Base-by-base conservation (phyloP, 2,888 invertebrate genomes). In the Polyploca ridens region DNA sequence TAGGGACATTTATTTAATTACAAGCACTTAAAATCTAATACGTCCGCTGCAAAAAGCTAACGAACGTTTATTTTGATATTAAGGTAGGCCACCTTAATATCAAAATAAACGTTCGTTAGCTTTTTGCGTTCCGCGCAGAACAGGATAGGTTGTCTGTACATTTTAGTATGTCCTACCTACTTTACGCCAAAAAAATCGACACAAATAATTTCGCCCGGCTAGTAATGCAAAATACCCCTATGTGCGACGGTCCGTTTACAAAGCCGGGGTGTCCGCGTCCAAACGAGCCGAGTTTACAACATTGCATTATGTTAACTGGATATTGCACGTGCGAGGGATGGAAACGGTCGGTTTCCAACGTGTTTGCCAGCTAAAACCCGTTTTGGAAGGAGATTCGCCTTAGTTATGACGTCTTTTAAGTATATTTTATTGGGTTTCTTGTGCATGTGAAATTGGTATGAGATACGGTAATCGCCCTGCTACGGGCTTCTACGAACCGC, bases 161-260 rank as follows among this genome's bases (percentile, higher is more conserved):
- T n/a, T n/a, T n/a, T n/a, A n/a, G n/a, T n/a, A n/a, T n/a, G n/a
- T n/a, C n/a, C n/a, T n/a, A n/a, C n/a, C n/a, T n/a, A n/a, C n/a
- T n/a, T n/a, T n/a, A n/a, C n/a, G n/a, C n/a, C n/a, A n/a, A n/a
- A n/a, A n/a, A n/a, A n/a, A n/a, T n/a, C n/a, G n/a, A n/a, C n/a
- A n/a, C n/a, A n/a, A n/a, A n/a, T n/a, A n/a, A n/a, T n/a, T n/a
- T n/a, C n/a, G n/a, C n/a, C n/a, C n/a, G n/a, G n/a, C n/a, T n/a
- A n/a, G n/a, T n/a, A n/a, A n/a, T n/a, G n/a, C n/a, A n/a, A n/a
- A n/a, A n/a, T n/a, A n/a, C n/a, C n/a, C n/a, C n/a, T n/a, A n/a
- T n/a, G n/a, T n/a, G n/a, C n/a, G n/a, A 74, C 76, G 80, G 78
- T 76, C 74, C 72, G 81, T 70, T 83, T 83, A 84, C 84, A 86